These are phyloP conservation scores for Atrichornis clamosus DNA, from an alignment of 2,113 vertebrate genomes.

Conservation along the genomic window DNA sequence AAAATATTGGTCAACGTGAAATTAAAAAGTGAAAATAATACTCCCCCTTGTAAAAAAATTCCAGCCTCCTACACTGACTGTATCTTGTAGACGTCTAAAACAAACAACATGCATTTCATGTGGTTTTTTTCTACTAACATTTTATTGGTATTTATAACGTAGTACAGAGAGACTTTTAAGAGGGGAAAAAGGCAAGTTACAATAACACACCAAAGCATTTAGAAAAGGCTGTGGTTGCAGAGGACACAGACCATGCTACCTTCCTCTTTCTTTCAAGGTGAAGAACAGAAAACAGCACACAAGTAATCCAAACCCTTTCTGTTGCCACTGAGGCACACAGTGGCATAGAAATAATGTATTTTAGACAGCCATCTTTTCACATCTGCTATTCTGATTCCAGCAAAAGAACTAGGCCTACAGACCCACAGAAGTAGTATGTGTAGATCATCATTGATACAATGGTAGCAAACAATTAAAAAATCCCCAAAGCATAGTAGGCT, in stretches of 20 bases:
- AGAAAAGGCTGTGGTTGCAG: not conserved
- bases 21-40: constrained; percentile 70
- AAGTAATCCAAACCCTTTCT: not conserved
- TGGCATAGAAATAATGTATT: not conserved
- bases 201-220: constrained; percentile 39
- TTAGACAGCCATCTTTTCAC: not conserved
- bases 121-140: constrained; percentile 42
- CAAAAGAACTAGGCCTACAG: not conserved
- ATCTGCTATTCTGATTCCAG: not conserved
- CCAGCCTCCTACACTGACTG: constrained; percentile 20
- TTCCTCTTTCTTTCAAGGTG: not conserved
- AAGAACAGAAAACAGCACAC: not conserved
- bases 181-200: constrained; percentile 37
- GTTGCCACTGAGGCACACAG: not conserved
- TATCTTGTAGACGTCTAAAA: constrained; percentile 58
- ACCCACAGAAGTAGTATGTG: not conserved
- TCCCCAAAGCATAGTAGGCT: rapidly evolving
- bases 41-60: constrained; percentile 48
- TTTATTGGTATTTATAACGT: constrained; percentile 60
- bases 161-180: constrained; percentile 48
- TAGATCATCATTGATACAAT: not conserved
- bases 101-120: constrained; percentile 53
- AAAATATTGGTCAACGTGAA: constrained; percentile 64
- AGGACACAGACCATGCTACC: not conserved
- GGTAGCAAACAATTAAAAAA: not conserved